These are phyloP conservation scores for Thera obeliscata DNA, from an alignment of 2,888 invertebrate genomes.

Conservation along the genomic window DNA sequence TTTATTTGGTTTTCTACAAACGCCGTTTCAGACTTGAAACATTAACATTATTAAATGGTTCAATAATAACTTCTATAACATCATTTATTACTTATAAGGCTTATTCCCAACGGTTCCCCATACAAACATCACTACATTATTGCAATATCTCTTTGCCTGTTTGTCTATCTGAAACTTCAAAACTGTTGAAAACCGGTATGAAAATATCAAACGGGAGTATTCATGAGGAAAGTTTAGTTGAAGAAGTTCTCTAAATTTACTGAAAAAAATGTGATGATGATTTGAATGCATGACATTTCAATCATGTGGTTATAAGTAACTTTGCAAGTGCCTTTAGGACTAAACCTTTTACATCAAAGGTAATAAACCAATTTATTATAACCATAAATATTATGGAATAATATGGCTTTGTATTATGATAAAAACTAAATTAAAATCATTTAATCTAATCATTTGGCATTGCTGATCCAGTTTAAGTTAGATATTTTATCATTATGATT, in stretches of 20 bases:
- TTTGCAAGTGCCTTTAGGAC: not conserved
- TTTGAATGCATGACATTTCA: too few species aligned
- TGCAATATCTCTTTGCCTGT: too few species aligned
- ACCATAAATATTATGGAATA: conserved; percentile 22
- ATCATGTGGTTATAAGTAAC: too few species aligned
- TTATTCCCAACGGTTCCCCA: not conserved
- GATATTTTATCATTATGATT: too few species aligned
- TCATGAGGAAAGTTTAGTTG: too few species aligned
- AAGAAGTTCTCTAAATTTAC: too few species aligned
- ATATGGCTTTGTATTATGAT: conserved; percentile 8
- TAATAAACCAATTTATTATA: conserved; percentile 25
- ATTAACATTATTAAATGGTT: not conserved
- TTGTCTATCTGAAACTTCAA: too few species aligned
- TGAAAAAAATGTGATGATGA: too few species aligned
- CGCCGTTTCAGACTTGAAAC: not conserved
- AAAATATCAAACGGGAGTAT: too few species aligned
- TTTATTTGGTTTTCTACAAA: not conserved
- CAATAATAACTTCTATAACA: not conserved
- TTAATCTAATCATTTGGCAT: too few species aligned
- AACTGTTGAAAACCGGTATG: too few species aligned
- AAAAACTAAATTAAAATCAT: conserved; percentile 6
- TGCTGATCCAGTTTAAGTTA: too few species aligned
- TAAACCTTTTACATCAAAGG: not conserved
- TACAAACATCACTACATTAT: not conserved
- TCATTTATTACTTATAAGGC: not conserved